phyloP scores from a whole-genome alignment of 2,888 invertebrate genomes.

The Agrochola lota region DNA sequence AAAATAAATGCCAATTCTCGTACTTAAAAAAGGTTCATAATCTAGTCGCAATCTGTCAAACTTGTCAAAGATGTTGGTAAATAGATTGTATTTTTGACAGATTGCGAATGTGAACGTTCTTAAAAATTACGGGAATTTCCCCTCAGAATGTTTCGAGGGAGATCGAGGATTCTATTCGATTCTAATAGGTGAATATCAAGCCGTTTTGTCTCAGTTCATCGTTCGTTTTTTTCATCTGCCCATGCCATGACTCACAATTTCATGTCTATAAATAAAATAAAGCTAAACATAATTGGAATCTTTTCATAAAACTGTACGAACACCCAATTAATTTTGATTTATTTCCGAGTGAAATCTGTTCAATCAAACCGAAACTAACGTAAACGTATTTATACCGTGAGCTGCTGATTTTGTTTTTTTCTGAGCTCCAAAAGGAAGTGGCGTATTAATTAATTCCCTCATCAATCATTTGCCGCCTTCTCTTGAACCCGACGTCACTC shows the following conservation, averaged over 20 bases:
- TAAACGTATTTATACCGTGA: conserved; percentile 74
- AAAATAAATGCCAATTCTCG: too few species aligned
- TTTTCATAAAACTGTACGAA: conserved; percentile 38
- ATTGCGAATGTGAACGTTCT: too few species aligned
- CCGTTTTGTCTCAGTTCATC: not conserved
- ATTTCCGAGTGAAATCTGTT: conserved; percentile 59
- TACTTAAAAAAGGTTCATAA: too few species aligned
- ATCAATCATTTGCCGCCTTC: conserved; percentile 84
- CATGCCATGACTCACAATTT: conserved; percentile 21
- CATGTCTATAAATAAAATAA: conserved; percentile 29
- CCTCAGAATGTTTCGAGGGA: too few species aligned
- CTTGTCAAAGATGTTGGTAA: too few species aligned
- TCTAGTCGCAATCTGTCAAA: too few species aligned
- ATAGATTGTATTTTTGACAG: too few species aligned
- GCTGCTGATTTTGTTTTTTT: conserved; percentile 80
- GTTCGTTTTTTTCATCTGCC: too few species aligned
- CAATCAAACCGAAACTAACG: conserved; percentile 71
- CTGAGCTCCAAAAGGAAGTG: conserved; percentile 81
- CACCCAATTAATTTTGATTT: conserved; percentile 61
- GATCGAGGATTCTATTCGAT: too few species aligned
- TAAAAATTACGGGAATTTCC: too few species aligned
- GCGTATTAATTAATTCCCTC: conserved; percentile 86
- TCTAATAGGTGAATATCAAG: not conserved
- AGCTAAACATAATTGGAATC: conserved; percentile 23
- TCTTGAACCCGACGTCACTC: conserved; percentile 81